These are phyloP conservation scores for Erebia aethiops DNA, from an alignment of 2,888 invertebrate genomes.

Conservation along the genomic window DNA sequence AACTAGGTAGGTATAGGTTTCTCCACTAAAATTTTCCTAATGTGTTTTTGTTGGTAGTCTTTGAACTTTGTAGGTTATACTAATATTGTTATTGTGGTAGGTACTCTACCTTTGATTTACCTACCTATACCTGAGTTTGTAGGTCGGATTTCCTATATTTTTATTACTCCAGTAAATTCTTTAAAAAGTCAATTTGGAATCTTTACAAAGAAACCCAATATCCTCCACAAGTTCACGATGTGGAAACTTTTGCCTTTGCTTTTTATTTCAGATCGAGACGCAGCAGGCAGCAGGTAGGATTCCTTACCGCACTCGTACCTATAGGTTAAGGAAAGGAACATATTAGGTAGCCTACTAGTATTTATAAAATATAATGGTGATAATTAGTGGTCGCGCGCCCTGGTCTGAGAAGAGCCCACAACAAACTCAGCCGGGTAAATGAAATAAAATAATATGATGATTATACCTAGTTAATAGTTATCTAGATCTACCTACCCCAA, in stretches of 20 bases:
- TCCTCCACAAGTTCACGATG: conserved; percentile 9
- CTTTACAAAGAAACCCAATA: conserved; percentile 6
- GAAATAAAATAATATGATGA: too few species aligned
- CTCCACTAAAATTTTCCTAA: too few species aligned
- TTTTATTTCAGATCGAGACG: conserved; percentile 10
- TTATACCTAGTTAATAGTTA: too few species aligned
- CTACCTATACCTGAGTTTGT: neutral
- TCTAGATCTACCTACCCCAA: conserved; percentile 8
- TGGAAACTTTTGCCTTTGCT: conserved; percentile 10
- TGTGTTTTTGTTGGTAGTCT: too few species aligned
- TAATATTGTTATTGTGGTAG: conserved; percentile 53
- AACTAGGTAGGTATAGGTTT: too few species aligned
- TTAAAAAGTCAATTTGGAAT: conserved; percentile 10
- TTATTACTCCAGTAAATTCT: neutral
- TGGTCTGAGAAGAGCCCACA: too few species aligned
- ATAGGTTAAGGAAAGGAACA: neutral
- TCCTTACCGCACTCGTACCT: neutral
- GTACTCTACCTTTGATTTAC: neutral
- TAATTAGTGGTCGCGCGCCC: too few species aligned
- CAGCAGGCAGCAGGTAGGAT: neutral
- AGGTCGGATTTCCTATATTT: neutral
- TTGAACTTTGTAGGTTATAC: too few species aligned
- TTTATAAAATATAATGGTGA: too few species aligned
- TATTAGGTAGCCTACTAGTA: too few species aligned
- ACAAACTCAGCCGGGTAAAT: too few species aligned